These are phyloP conservation scores for Epicampocera succincta DNA, from an alignment of 2,888 invertebrate genomes.

Conservation along the genomic window DNA sequence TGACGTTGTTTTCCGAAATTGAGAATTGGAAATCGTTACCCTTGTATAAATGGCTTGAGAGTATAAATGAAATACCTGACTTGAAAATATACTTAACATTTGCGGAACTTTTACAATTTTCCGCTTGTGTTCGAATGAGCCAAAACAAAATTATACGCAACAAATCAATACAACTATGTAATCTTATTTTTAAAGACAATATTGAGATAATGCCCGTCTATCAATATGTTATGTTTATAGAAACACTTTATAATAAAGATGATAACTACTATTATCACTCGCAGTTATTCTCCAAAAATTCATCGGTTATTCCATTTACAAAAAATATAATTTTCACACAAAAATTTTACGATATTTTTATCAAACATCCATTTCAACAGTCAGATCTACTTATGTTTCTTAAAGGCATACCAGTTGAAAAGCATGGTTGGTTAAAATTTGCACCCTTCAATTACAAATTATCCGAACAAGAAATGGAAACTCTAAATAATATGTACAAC, in stretches of 20 bases:
- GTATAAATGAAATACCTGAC: conserved; percentile 16
- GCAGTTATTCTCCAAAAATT: conserved; percentile 47
- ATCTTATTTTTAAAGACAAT: conserved; percentile 67
- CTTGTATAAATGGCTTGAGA: conserved; percentile 75
- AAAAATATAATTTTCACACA: conserved; percentile 39
- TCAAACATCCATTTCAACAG: conserved; percentile 17
- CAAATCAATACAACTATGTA: conserved; percentile 62
- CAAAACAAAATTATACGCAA: conserved; percentile 73
- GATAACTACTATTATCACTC: conserved; percentile 69
- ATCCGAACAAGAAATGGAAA: background rate
- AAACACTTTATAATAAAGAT: conserved; percentile 73
- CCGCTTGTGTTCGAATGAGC: conserved; percentile 73
- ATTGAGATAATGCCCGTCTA: conserved; percentile 71
- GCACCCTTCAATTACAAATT: conserved; percentile 31
- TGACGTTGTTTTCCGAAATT: conserved; percentile 68
- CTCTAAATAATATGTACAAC: conserved; percentile 3
- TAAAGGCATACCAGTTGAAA: conserved; percentile 54
- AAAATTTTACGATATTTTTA: conserved; percentile 70
- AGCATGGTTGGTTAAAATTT: conserved; percentile 73
- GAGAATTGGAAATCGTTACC: conserved; percentile 77
- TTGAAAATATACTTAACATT: conserved; percentile 32
- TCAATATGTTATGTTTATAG: conserved; percentile 75
- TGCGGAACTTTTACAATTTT: conserved; percentile 71
- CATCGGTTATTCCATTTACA: background rate
- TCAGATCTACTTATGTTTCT: conserved; percentile 47